Percentiles rank a stretch among this genome's conserved stretches.
Conservation (phyloP, 2,888 invertebrate species). For the Drosophila eohydei region DNA sequence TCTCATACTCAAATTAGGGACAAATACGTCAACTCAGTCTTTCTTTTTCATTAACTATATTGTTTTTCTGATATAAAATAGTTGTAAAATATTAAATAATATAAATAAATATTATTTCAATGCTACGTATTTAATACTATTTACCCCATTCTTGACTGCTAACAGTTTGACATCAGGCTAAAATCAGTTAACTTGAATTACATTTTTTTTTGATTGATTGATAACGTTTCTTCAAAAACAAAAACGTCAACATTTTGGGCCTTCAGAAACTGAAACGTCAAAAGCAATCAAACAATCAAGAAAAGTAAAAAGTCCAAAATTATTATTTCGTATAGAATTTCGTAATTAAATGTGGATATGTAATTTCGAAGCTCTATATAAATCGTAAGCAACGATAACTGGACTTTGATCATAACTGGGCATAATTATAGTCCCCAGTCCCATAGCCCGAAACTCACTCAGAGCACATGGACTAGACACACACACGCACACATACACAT, state of each 20-base stretch:
- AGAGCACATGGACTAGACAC: constrained; percentile 19
- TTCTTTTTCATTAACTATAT: no score
- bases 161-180: neutral
- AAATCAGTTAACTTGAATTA: neutral
- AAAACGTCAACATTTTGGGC: constrained; percentile 15
- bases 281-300: constrained; percentile 46
- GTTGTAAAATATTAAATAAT: no score
- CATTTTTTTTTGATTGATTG: constrained; percentile 17
- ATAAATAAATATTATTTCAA: neutral
- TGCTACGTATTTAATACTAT: neutral
- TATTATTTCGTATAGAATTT: constrained; percentile 28
- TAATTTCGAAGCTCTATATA: constrained; percentile 46
- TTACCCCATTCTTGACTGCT: neutral
- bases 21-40: no score
- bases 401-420: constrained; percentile 66
- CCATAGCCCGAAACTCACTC: constrained; percentile 33
- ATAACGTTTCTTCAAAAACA: constrained; percentile 3
- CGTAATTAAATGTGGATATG: constrained; percentile 49
- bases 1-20: neutral
- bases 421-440: constrained; percentile 61
- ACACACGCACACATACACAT: constrained; percentile 1
- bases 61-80: no score
- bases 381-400: constrained; percentile 61
- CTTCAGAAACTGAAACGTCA: constrained; percentile 37
- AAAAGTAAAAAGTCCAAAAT: constrained; percentile 2